phyloP scores from a whole-genome alignment of 1,140 invertebrate genomes.

The Heliconius melpomene region DNA sequence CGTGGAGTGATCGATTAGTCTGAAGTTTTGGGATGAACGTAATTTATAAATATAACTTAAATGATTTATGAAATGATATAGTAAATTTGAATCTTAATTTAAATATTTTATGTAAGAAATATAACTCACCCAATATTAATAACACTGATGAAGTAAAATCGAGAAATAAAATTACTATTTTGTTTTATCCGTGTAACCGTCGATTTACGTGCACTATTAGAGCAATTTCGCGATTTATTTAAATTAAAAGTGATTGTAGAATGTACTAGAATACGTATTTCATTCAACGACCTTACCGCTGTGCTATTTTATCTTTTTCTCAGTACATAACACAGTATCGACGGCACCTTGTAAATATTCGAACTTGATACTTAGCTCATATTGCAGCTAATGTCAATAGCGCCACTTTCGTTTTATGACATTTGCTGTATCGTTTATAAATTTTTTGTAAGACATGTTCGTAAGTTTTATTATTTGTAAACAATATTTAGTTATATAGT shows the following conservation, averaged over 20 bases:
- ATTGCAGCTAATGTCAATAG: constrained; percentile 20
- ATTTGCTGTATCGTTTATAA: constrained; percentile 32
- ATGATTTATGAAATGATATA: neutral
- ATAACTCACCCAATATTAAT: constrained; percentile 5
- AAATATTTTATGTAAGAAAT: neutral
- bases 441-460: neutral
- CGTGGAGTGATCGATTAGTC: constrained; percentile 8
- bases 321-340: constrained; percentile 21
- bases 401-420: constrained; percentile 29
- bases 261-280: constrained; percentile 31
- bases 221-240: neutral
- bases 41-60: neutral
- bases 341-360: constrained; percentile 39
- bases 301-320: constrained; percentile 30
- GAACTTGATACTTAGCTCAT: constrained; percentile 26
- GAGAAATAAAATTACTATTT: neutral
- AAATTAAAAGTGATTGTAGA: constrained; percentile 24
- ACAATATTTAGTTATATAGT: no score
- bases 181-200: constrained; percentile 13
- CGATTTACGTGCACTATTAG: constrained; percentile 14
- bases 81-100: neutral
- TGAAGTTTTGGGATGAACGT: neutral
- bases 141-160: constrained; percentile 9
- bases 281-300: constrained; percentile 17
- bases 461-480: neutral